phyloP scores from a whole-genome alignment of 2,888 invertebrate genomes.

The Drosophila lutescens region DNA sequence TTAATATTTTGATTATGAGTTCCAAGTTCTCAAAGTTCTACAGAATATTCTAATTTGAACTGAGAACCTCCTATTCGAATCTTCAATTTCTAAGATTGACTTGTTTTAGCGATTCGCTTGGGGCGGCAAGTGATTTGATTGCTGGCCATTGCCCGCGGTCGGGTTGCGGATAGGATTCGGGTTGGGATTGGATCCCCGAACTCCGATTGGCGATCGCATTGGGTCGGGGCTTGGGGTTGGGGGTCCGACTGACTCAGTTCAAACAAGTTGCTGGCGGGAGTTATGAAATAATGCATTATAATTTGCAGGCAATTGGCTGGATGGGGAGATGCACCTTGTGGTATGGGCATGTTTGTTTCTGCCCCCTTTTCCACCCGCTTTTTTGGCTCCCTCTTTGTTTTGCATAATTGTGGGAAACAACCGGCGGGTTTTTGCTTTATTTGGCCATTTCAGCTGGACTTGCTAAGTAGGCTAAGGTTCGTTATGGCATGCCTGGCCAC shows the following conservation, averaged over 20 bases:
- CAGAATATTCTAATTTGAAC: neutral
- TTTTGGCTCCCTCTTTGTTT: slow-evolving; percentile 62
- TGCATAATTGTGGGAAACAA: slow-evolving; percentile 80
- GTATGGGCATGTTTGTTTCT: slow-evolving; percentile 68
- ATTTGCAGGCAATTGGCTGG: slow-evolving; percentile 69
- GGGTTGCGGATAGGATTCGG: slow-evolving; percentile 37
- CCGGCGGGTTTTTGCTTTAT: slow-evolving; percentile 62
- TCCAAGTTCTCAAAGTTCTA: neutral
- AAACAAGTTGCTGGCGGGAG: slow-evolving; percentile 79
- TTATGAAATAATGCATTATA: slow-evolving; percentile 81
- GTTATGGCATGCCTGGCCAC: slow-evolving; percentile 75
- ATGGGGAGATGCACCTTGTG: slow-evolving; percentile 69
- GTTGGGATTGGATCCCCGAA: slow-evolving; percentile 12
- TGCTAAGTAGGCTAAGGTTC: slow-evolving; percentile 77
- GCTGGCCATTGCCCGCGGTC: slow-evolving; percentile 46
- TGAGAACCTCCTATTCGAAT: slow-evolving; percentile 21
- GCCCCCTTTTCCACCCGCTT: slow-evolving; percentile 37
- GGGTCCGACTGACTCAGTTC: slow-evolving; percentile 65
- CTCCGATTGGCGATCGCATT: slow-evolving; percentile 8
- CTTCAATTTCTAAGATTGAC: slow-evolving; percentile 42
- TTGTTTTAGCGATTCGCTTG: slow-evolving; percentile 49
- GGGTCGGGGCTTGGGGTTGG: slow-evolving; percentile 14
- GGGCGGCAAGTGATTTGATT: slow-evolving; percentile 82
- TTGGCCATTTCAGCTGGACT: slow-evolving; percentile 29
- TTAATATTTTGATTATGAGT: too few species aligned